phyloP scores from a whole-genome alignment of 2,797 vertebrate species.

The Arnoldichthys spilopterus region DNA sequence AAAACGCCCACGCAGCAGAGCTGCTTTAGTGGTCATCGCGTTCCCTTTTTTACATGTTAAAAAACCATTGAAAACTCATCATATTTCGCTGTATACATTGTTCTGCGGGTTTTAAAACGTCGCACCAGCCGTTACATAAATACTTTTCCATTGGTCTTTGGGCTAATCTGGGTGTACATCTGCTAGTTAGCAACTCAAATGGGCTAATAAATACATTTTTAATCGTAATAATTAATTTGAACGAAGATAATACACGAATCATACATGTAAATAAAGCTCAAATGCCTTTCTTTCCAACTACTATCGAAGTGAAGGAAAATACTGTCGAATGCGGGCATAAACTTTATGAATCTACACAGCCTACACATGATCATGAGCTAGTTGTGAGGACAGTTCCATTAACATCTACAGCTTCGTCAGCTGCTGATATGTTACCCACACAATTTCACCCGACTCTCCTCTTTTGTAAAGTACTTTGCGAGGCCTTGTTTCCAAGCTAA shows the following conservation, averaged over 20 bases:
- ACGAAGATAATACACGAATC: conserved; percentile 59
- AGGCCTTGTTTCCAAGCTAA: neutral
- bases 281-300: conserved; percentile 52
- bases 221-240: conserved; percentile 81
- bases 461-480: neutral
- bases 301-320: conserved; percentile 30
- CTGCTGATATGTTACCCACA: neutral
- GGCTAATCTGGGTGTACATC: conserved; percentile 53
- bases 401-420: neutral
- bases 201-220: conserved; percentile 54
- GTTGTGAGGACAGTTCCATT: neutral
- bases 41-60: conserved; percentile 60
- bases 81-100: conserved; percentile 49
- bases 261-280: conserved; percentile 78
- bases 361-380: neutral
- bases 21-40: conserved; percentile 68
- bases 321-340: neutral
- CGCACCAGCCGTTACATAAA: neutral
- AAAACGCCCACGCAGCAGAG: conserved; percentile 49
- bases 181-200: conserved; percentile 56
- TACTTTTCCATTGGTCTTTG: neutral
- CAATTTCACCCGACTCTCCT: neutral
- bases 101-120: conserved; percentile 61
- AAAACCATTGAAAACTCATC: conserved; percentile 77
- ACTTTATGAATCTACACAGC: conserved; percentile 59